These are phyloP conservation scores for Plodia interpunctella DNA, from an alignment of 1,140 invertebrate genomes.

Conservation along the genomic window DNA sequence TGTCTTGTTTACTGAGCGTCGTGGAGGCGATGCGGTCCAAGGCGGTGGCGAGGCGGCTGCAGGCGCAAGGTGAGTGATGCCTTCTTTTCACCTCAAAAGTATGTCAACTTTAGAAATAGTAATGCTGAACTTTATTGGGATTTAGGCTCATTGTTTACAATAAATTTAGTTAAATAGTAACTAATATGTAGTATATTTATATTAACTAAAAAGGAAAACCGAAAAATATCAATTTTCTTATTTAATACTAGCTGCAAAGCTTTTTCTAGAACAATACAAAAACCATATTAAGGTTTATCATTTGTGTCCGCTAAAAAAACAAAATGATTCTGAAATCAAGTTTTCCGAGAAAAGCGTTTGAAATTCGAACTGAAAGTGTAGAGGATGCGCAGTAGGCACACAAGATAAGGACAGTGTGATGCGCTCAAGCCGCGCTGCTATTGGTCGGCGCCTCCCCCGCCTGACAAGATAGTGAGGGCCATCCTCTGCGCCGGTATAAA, in stretches of 20 bases:
- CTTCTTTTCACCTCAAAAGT: not conserved
- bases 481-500: slow-evolving; percentile 46
- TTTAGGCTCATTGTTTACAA: no score
- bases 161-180: no score
- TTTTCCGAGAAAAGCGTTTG: not conserved
- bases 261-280: not conserved
- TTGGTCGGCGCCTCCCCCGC: slow-evolving; percentile 67
- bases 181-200: no score
- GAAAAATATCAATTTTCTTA: no score
- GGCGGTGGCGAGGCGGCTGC: slow-evolving; percentile 76
- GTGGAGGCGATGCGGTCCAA: slow-evolving; percentile 76
- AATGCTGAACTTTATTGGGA: no score
- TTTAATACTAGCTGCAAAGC: not conserved
- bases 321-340: not conserved
- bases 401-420: slow-evolving; percentile 62
- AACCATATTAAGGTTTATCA: no score
- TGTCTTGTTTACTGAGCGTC: slow-evolving; percentile 37
- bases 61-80: slow-evolving; percentile 72
- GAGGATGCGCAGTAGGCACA: slow-evolving; percentile 53
- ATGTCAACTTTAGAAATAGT: not conserved
- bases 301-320: not conserved
- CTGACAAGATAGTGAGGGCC: slow-evolving; percentile 73
- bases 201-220: no score
- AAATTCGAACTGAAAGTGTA: not conserved
- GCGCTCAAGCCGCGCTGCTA: slow-evolving; percentile 46